A percentile compares a stretch with the other conserved stretches of the same genome.
These are phyloP conservation scores for Tarsius wallacei DNA, from an alignment of 2,797 vertebrate genomes.

Conservation along the genomic window DNA sequence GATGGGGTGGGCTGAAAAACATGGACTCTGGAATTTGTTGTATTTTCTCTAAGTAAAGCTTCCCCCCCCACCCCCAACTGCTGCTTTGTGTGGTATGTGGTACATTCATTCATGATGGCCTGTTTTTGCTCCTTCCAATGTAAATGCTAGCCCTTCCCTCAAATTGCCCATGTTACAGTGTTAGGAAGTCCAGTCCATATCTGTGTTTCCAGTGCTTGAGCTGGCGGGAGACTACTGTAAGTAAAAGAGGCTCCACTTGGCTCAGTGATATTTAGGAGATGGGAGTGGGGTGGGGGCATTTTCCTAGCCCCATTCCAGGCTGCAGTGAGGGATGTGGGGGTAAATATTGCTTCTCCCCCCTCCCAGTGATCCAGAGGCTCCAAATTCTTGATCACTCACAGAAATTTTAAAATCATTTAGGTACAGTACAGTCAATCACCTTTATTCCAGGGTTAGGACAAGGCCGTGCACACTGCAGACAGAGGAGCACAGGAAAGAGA, in stretches of 20 bases:
- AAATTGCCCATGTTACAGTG: background rate
- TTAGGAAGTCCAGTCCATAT: background rate
- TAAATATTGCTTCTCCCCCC: background rate
- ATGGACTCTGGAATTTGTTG: slow-evolving; percentile 77
- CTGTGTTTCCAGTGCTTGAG: background rate
- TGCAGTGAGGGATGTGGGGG: background rate
- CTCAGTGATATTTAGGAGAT: background rate
- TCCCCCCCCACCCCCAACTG: background rate
- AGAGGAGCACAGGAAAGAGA: slow-evolving; percentile 71
- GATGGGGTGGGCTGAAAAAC: slow-evolving; percentile 65
- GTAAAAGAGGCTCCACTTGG: background rate
- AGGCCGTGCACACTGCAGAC: slow-evolving; percentile 84
- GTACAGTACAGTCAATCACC: slow-evolving; percentile 83
- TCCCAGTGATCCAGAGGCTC: slow-evolving; percentile 46
- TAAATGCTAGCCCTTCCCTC: background rate
- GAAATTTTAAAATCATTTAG: slow-evolving; percentile 61
- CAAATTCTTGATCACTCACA: slow-evolving; percentile 49
- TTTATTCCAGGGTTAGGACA: slow-evolving; percentile 87
- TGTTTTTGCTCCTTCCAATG: background rate
- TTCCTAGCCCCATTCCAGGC: background rate
- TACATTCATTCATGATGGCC: slow-evolving; percentile 55
- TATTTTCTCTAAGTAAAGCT: slow-evolving; percentile 84
- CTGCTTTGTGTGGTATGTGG: slow-evolving; percentile 73
- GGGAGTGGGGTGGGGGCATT: background rate
- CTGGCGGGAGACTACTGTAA: background rate